A percentile compares a stretch with the other conserved stretches of the same genome.
Evolutionary conservation across 2,113 vertebrate genomes (phyloP).

Genomic region (Taxidea taxus): DNA sequence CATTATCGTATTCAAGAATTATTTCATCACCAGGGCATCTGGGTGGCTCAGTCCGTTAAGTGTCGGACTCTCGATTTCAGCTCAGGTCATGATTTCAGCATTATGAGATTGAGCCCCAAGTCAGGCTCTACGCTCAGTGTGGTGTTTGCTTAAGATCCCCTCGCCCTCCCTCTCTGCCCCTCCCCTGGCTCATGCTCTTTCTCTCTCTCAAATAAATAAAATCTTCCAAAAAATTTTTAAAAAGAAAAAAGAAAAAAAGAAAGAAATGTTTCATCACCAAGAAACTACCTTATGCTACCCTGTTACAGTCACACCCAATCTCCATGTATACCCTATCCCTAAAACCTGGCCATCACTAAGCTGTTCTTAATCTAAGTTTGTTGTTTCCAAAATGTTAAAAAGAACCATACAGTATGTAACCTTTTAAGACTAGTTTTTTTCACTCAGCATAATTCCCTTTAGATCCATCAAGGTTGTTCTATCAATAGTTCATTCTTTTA

Average conservation of each 20-base stretch:
- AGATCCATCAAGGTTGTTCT: neutral
- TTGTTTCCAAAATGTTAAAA: neutral
- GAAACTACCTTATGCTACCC: neutral
- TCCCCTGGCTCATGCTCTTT: neutral
- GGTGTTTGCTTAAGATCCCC: neutral
- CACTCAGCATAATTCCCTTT: neutral
- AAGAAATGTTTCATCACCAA: neutral
- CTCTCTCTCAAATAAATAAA: neutral
- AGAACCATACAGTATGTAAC: neutral
- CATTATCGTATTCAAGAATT: neutral
- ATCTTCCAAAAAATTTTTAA: too few relatives aligned
- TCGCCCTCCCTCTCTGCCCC: neutral
- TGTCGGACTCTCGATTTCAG: neutral
- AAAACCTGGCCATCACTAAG: neutral
- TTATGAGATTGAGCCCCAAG: neutral
- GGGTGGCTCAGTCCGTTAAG: neutral
- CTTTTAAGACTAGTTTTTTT: neutral
- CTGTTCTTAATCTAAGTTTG: neutral
- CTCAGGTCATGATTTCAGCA: neutral
- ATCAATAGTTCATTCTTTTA: neutral
- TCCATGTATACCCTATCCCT: neutral
- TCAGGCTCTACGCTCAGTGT: neutral
- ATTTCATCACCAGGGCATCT: neutral
- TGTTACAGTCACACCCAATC: neutral
- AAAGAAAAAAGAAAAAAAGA: neutral